phyloP scores from a whole-genome alignment of 2,888 invertebrate species.

The Encarsia formosa region DNA sequence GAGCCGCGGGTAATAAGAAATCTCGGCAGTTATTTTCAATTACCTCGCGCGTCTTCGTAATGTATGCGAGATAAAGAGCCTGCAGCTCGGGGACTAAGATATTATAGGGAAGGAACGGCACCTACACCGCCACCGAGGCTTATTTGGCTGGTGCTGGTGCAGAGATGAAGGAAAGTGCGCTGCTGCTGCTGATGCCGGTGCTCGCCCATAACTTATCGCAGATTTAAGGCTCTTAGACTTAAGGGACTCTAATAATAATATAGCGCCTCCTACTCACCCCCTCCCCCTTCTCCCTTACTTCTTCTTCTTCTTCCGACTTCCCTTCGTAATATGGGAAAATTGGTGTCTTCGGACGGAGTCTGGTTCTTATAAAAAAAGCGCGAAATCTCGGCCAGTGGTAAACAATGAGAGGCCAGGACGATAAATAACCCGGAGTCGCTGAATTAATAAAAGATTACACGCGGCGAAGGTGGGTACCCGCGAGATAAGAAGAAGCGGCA shows the following conservation, averaged over 20 bases:
- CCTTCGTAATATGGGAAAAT: too few species aligned
- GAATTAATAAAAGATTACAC: constrained; percentile 53
- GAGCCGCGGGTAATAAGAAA: constrained; percentile 35
- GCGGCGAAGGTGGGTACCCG: constrained; percentile 1
- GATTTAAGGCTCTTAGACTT: constrained; percentile 54
- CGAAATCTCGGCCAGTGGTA: constrained; percentile 26
- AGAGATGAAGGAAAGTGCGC: constrained; percentile 34
- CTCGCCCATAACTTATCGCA: constrained; percentile 53
- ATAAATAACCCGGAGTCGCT: constrained; percentile 51
- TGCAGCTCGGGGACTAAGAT: constrained; percentile 50
- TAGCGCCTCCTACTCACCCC: constrained; percentile 33
- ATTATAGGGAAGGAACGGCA: constrained; percentile 50
- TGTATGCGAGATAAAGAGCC: constrained; percentile 52
- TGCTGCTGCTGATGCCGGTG: too few species aligned
- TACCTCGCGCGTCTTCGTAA: constrained; percentile 44
- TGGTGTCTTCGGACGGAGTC: too few species aligned
- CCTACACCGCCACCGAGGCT: constrained; percentile 38
- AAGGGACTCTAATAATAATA: constrained; percentile 54
- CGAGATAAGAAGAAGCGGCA: constrained; percentile 26
- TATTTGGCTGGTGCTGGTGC: constrained; percentile 23
- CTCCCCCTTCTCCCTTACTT: constrained; percentile 1
- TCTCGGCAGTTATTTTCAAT: constrained; percentile 51
- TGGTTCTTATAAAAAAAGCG: too few species aligned
- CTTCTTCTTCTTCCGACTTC: too few species aligned
- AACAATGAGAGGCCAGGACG: constrained; percentile 33